Conservation (phyloP, 92 coral and sea anemone genomes). For the Blastomussa wellsi region DNA sequence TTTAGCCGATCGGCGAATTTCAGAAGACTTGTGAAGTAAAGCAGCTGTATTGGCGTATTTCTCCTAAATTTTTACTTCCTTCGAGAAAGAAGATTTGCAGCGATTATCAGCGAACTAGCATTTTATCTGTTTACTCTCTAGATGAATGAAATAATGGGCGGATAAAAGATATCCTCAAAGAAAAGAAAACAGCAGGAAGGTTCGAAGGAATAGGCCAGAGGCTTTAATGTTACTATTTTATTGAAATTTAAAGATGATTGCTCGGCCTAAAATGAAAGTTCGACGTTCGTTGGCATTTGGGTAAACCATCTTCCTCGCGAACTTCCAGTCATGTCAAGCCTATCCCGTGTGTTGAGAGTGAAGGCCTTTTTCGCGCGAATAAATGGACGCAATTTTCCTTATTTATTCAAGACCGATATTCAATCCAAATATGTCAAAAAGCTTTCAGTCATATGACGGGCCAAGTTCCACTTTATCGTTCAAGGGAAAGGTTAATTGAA, state of each 20-base stretch:
- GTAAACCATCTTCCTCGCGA: background rate
- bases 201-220: background rate
- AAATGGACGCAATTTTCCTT: slow-evolving; percentile 29
- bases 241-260: slow-evolving; percentile 18
- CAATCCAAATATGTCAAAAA: slow-evolving; percentile 39
- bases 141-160: slow-evolving; percentile 35
- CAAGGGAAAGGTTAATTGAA: slow-evolving; percentile 42
- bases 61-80: background rate
- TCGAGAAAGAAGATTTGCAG: background rate
- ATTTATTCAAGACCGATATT: slow-evolving; percentile 39
- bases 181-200: slow-evolving; percentile 16
- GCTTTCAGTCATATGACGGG: slow-evolving; percentile 32
- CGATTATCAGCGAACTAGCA: slow-evolving; percentile 20
- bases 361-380: slow-evolving; percentile 43
- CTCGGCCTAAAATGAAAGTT: slow-evolving; percentile 20
- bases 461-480: slow-evolving; percentile 4
- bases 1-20: background rate
- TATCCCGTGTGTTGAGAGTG: background rate
- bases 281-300: background rate
- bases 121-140: slow-evolving; percentile 36
- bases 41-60: background rate
- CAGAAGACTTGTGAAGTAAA: background rate
- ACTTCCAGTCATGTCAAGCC: background rate
- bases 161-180: slow-evolving; percentile 40
- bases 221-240: slow-evolving; percentile 19